Base-by-base conservation (phyloP, 2,888 invertebrate species). In the Catocala fraxini region DNA sequence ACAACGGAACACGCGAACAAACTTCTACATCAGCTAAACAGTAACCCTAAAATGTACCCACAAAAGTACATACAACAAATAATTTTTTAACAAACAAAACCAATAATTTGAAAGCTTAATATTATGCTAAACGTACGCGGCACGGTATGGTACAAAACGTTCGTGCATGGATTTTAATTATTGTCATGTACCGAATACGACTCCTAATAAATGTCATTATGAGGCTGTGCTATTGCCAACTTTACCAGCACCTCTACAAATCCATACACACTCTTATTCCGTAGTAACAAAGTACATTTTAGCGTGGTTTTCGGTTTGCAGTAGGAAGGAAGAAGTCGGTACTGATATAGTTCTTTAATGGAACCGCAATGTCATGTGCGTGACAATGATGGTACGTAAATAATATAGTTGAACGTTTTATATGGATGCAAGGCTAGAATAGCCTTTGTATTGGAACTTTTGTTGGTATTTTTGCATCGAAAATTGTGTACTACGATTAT, bases 161-260 rank as follows among this genome's bases (percentile, higher is more conserved):
- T 93, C 93, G 93, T 93, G 93, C 93, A 93, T 93, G 88, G 89
- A 87, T 93, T 93, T 93, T 93, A 93, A 93, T 93, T 93, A 93
- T 93, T 92, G 86, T 92, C 93, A 93, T 93, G 93, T 93, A 93
- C 91, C 89, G 87, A 91, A 93, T 92, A 92, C 91, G 91, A 83
- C 89, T 90, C 86, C 91, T 93, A 93, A 93, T 93, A 93, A 93
- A 93, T 93, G 93, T 92, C 93, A 93, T 93, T 93, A 93, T 90
- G 90, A 92, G 88, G 86, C 88, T 88, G 83, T 83, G 85, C 80
- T 79, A 70, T 72, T 69, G 73, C 90, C 75, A 90, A 79, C 9
- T 60, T 81, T 41, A 11, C 0, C 13, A 64, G 6, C 55, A 47
- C 5, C 15, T 43, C 0, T 3, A 13, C 3, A 69, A 81, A 65